Base-by-base conservation (phyloP, 1,140 invertebrate genomes). In the Bacillus rossius region DNA sequence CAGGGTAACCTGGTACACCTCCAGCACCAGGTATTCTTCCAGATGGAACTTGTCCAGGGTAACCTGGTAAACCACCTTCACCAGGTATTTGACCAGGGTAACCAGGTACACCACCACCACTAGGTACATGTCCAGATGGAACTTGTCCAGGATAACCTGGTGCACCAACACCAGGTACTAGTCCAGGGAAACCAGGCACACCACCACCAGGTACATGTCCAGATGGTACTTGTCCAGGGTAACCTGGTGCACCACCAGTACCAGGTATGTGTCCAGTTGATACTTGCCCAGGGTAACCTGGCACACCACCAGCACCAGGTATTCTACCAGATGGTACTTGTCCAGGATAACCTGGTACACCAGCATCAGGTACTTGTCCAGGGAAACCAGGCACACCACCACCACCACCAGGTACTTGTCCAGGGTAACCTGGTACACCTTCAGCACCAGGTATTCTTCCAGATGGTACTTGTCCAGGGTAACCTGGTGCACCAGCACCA, bases 141-240 rank as follows among this genome's bases (percentile, higher is more conserved):
- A 45, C 34, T 41, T 41, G 40, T 55, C n/a, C 8, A n/a, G 51
- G 47, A 45, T 42, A 58, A 26, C 50, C 19, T 0, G 56, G 43
- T 55, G 57, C 57, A n/a, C 61, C 65, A 8, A 48, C 60, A 7
- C 63, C 59, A 5, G 62, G 64, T 17, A 34, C 51, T 42, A 52
- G 22, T 2, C 29, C 56, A 14, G 38, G 42, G 16, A 41, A 13
- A 55, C 26, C 56, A n/a, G n/a, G n/a, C n/a, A n/a, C n/a, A n/a
- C n/a, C n/a, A n/a, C n/a, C n/a, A n/a, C n/a, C n/a, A n/a, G 10
- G 4, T 7, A 34, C 29, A 34, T 10, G 10, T 4, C n/a, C n/a
- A n/a, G 5, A 4, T 34, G n/a, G n/a, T n/a, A 38, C 62, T 60
- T 19, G 53, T n/a, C n/a, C n/a, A n/a, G n/a, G n/a, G n/a, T n/a